Evolutionary conservation across 2,888 invertebrate species (phyloP), one percentile per base, ranked within the genome.

Genomic region (Thalpophila matura): DNA sequence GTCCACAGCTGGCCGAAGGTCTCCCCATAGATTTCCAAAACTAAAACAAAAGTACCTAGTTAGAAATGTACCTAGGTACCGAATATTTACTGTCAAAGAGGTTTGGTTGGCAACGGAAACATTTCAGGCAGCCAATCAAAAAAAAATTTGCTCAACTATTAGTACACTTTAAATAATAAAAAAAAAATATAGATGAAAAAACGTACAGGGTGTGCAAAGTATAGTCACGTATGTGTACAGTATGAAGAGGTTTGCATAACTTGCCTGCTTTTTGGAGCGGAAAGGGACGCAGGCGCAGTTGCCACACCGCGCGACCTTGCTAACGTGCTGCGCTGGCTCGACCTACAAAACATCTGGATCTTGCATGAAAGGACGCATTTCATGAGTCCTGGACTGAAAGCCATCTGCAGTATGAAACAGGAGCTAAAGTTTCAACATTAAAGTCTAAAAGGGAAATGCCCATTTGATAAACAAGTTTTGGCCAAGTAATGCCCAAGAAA

Each of bases 251-350:
- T 89, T 94, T 94, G 91, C 94, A 89, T 90, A 93, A 94, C 86
- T 67, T 83, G 82, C 75, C 87, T 68, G 82, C 86, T 94, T 92
- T 94, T 93, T 93, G 90, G 94, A 94, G 94, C 94, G 93, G 88
- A 94, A 94, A 94, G 90, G 92, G 89, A 90, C 91, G 80, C 50
- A 82, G 89, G 90, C 91, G 80, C 50, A 82, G 87, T 93, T 93
- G 90, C 92, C 79, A 80, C 92, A 94, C 81, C 45, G 68, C 74
- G 74, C 87, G 90, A 93, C 93, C 93, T 93, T 94, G 93, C 77
- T 24, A 53, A 40, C 45, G 37, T 62, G 51, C 62, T 65, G 70
- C 79, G 61, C 74, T 51, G 74, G 74, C 68, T 22, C 61, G 67
- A 77, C 77, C 78, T 71, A 78, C 80, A 72, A 72, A 61, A 60